Base-by-base conservation (phyloP, 2,888 invertebrate genomes). In the Oithona nana region DNA sequence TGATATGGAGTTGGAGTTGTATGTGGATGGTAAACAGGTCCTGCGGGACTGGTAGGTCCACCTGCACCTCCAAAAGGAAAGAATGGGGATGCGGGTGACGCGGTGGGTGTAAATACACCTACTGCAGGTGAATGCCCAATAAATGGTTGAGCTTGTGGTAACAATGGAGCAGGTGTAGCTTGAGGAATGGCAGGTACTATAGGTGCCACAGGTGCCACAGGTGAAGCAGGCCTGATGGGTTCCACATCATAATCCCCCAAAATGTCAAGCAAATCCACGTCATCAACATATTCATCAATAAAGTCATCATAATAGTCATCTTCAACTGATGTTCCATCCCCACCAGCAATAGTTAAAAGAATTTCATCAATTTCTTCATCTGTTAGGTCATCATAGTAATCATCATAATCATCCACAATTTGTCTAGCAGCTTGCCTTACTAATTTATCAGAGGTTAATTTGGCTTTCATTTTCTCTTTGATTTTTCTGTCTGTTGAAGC, bases 301-400 rank as follows among this genome's bases (percentile, higher is more conserved):
- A 26, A 26, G 26, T 54, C 54, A 26, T 20, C 24, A 54, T 54
- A 54, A 22, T 54, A 20, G 22, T 24, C 6, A 3, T 26, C 54
- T 1, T 24, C 24, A 26, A 54, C 26, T 16, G 13, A 20, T 24
- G 24, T 26, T 54, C 54, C 54, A 24, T 13, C 54, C 26, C 54
- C 54, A 24, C 54, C 54, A 24, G 24, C 54, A 2, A 54, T 16
- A 2, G 24, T 26, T 2, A 54, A 26, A 31, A 59, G 49, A 22
- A 59, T 48, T 2, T 31, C 39, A 28, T 59, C 59, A 48, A 59
- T 48, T 31, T 59, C 59, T 16, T 16, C 16, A 48, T 59, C 59
- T 11, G 59, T 59, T 3, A 59, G 8, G 4, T 31, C 39, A 26
- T 48, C 48, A 8, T 48, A 20, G 39, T 39, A 39, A 20, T 26